phyloP scores from a whole-genome alignment of 2,888 invertebrate species.

The Didymodactylos carnosus region DNA sequence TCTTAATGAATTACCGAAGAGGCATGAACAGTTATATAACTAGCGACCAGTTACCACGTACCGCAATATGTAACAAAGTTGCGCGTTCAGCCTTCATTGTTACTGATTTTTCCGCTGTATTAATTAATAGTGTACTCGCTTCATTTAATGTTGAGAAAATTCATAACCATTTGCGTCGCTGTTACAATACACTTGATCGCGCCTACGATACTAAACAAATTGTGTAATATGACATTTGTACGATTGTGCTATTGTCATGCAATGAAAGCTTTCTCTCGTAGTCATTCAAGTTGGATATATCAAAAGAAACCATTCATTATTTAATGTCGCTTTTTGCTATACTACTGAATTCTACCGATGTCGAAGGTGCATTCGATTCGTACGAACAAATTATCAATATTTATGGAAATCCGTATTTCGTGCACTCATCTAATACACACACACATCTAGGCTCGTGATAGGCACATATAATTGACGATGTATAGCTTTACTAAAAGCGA shows the following conservation, averaged over 20 bases:
- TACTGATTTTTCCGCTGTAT: neutral
- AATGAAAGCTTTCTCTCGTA: neutral
- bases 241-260: neutral
- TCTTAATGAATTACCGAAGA: no score
- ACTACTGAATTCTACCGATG: neutral
- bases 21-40: no score
- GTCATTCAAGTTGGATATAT: neutral
- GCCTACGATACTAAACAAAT: neutral
- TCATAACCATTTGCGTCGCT: neutral
- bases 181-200: neutral
- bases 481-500: neutral
- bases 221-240: neutral
- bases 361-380: neutral
- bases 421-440: neutral
- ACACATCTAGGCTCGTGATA: neutral
- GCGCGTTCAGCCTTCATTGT: neutral
- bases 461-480: neutral
- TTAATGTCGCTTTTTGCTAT: neutral
- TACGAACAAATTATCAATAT: neutral
- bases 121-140: neutral
- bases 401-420: neutral
- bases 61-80: neutral
- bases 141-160: neutral
- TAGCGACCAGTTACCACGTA: no score
- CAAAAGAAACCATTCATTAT: neutral